Evolutionary conservation across 2,888 invertebrate species (phyloP), one percentile per base, ranked within the genome.

Genomic region (Drosophila macrothrix): DNA sequence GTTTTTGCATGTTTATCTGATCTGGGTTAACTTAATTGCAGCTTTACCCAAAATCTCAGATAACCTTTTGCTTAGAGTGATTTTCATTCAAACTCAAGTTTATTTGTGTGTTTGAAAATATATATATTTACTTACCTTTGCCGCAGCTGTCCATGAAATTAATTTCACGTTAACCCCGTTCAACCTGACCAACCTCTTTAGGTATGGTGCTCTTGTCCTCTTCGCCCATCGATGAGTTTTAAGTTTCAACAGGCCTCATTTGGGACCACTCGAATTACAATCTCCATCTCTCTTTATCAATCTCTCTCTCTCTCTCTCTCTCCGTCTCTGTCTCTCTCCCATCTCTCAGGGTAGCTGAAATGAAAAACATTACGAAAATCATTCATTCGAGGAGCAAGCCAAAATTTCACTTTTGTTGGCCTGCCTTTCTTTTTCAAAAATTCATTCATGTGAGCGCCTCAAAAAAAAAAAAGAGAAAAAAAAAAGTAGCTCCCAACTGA

Each of bases 331-430:
- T 37, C 35, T 19, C 4, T 14, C n/a, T 2, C 3, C 52, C 22
- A 22, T 53, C 53, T 22, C 43, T n/a, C 12, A 43, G 43, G 55
- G 25, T 62, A 25, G 46, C 52, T 62, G 39, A 72, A 74, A 71
- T 28, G 60, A 64, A 73, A 82, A 78, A 65, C 62, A 39, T 41
- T 60, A 28, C 58, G 52, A 72, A 53, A 72, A 70, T 68, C 31
- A 63, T 76, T 70, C 64, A 78, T 87, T 87, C 75, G 76, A 33
- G 67, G 41, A 71, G 69, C 25, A 58, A 70, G 58, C 53, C 41
- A 29, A 82, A 90, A 68, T 85, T 85, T 85, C 90, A 90, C 85
- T 85, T 85, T 85, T 82, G 67, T 80, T 79, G 22, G 50, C 50
- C 65, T 66, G 76, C 68, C 75, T 72, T 70, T 81, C 73, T 62